A percentile compares a stretch with the other conserved stretches of the same genome.
Evolutionary conservation across 1,140 invertebrate species (phyloP).

Genomic region (Phthorimaea operculella): DNA sequence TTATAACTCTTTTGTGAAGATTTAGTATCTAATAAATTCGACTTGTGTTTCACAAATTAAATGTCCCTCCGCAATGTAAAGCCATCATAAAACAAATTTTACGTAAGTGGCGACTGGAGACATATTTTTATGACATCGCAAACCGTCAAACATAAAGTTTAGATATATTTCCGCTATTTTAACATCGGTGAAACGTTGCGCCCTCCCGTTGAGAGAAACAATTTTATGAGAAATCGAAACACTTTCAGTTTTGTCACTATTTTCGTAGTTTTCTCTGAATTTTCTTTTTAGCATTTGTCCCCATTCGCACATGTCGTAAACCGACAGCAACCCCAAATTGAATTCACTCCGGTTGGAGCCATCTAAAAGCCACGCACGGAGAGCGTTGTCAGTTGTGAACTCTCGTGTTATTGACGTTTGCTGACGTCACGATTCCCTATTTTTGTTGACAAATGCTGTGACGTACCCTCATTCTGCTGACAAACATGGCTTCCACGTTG

Average conservation of each 20-base stretch:
- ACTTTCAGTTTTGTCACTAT: neutral
- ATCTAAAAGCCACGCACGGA: neutral
- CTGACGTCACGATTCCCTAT: neutral
- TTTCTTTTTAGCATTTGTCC: neutral
- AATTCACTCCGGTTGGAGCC: neutral
- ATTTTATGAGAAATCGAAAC: neutral
- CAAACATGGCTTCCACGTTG: constrained; percentile 82
- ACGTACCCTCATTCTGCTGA: constrained; percentile 73
- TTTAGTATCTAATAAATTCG: neutral
- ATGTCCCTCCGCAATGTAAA: constrained; percentile 19
- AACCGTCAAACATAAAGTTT: neutral
- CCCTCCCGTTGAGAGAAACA: neutral
- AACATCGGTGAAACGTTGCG: neutral
- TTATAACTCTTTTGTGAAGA: neutral
- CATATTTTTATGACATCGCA: constrained; percentile 24
- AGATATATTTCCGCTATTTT: neutral
- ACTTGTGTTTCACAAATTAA: constrained; percentile 9
- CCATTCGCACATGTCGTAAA: neutral
- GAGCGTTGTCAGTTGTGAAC: neutral
- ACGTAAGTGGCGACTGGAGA: constrained; percentile 21
- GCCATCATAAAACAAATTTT: constrained; percentile 29
- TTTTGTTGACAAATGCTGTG: neutral
- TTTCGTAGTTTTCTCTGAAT: neutral
- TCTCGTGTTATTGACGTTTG: neutral
- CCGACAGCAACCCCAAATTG: neutral